Evolutionary conservation across 2,113 vertebrate species (phyloP).

Genomic region (Hypanus sabinus): DNA sequence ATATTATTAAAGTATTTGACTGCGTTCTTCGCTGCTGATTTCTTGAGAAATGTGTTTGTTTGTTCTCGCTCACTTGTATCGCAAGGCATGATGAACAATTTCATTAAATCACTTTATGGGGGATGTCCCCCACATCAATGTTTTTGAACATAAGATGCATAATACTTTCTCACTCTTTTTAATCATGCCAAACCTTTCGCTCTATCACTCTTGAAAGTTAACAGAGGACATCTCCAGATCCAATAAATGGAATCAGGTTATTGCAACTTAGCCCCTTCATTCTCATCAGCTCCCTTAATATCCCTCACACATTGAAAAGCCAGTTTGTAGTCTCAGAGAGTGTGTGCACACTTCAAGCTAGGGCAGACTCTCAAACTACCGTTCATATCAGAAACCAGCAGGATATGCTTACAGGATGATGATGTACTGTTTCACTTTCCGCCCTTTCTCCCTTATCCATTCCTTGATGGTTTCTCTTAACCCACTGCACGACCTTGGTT

Average conservation of each 20-base stretch:
- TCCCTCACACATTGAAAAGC: background rate
- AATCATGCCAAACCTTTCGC: too few relatives aligned
- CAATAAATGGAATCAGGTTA: background rate
- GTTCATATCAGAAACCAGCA: background rate
- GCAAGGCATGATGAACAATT: too few relatives aligned
- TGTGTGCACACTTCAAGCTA: background rate
- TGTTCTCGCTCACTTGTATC: too few relatives aligned
- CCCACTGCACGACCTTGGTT: conserved; percentile 38
- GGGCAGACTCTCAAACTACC: background rate
- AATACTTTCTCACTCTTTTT: too few relatives aligned
- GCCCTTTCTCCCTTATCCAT: conserved; percentile 52
- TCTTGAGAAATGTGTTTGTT: too few relatives aligned
- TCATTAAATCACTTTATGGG: too few relatives aligned
- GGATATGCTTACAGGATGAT: background rate
- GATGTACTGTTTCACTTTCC: conserved; percentile 49
- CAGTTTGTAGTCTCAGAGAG: background rate
- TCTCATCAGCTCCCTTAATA: background rate
- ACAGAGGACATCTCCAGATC: background rate
- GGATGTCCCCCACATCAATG: too few relatives aligned
- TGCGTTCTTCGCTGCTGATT: too few relatives aligned
- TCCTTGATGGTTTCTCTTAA: conserved; percentile 47
- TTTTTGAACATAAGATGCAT: too few relatives aligned
- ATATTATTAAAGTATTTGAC: too few relatives aligned
- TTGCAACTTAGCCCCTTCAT: background rate
- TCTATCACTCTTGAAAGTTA: too few relatives aligned